Evolutionary conservation across 1,140 invertebrate genomes (phyloP), one percentile per base, ranked within the genome.

Genomic region (Brachionus plicatilis): DNA sequence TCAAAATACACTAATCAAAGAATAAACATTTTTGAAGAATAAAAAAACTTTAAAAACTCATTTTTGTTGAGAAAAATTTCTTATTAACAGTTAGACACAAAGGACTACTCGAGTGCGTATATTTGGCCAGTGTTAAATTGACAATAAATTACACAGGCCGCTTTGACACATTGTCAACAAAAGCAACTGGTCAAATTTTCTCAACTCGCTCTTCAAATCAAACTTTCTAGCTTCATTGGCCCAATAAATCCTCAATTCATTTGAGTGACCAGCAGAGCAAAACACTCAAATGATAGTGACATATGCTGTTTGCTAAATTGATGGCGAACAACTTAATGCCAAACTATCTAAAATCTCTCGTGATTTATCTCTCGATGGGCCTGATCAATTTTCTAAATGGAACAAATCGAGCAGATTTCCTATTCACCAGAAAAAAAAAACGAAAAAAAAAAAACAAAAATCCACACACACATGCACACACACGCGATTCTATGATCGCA

Each of bases 261-360:
- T 41, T 72, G 27, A 41, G 33, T 41, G 68, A 72, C 68, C 68
- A 72, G 20, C 37, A 72, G 68, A 72, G 68, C 68, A 72, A 72
- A 72, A 72, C 68, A 72, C 17, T 41, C 8, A 20, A 72, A 72
- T 72, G 68, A 72, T 72, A 72, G 24, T 72, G 68, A 72, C 68
- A 72, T 37, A 72, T 43, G 68, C 37, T 72, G 11, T 72, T 72
- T 24, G 29, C 33, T 72, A 37, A 20, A 43, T 41, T 72, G 68
- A 72, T 45, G 68, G 68, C 68, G 2, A 37, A 17, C 68, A 72
- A 43, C 68, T 43, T 72, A 20, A 72, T 41, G n/a, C 53, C 53
- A 60, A 60, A 60, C 53, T 60, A 60, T 60, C 53, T 60, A 24
- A 60, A 60, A 9, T 14, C 53, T 60, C 53, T 60, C 53, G 53